Base-by-base conservation (phyloP, 2,797 vertebrate genomes). In the Paguma larvata region DNA sequence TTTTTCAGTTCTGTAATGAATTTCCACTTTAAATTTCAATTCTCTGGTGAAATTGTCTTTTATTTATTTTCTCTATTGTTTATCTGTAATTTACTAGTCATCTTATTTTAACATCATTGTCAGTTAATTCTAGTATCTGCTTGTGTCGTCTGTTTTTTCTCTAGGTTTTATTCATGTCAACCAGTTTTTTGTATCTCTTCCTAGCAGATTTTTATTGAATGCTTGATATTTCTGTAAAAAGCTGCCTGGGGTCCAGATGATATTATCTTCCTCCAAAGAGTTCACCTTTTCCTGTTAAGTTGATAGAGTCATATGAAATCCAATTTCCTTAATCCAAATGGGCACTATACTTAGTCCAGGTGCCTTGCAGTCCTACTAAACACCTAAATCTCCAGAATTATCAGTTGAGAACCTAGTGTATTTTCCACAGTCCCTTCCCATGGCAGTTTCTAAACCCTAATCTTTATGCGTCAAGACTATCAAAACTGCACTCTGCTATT, bases 1-100 rank as follows among this genome's bases (percentile, higher is more conserved):
- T 34, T 85, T 92, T 34, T 90, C 48, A 83, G 15, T 93, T 78
- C 48, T 15, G 67, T 10, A 95, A 65, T 89, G 73, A 91, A 51
- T 89, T 65, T 79, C 16, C 9, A 85, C 73, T 91, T 48, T 68
- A 87, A 73, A 78, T 85, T 62, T 59, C 32, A 72, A 51, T 77
- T 87, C 12, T 51, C n/a, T 68, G 14, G 48, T 90, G 6, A 62
- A 82, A 70, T 90, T 62, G 7, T 68, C 30, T 62, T 68, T 78
- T 77, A 13, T 34, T 8, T 87, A 18, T 63, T 91, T 94, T 70
- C 34, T 91, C 30, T 63, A 48, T 79, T 78, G 4, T 21, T 91
- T 87, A 78, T 77, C 82, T 87, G 92, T 83, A 78, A 73, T 15
- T 18, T 77, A 78, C 56, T 83, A 78, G 63, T 70, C 41, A 65